Evolutionary conservation across 2,888 invertebrate genomes (phyloP).

Genomic region (Phrixothrix hirtus): DNA sequence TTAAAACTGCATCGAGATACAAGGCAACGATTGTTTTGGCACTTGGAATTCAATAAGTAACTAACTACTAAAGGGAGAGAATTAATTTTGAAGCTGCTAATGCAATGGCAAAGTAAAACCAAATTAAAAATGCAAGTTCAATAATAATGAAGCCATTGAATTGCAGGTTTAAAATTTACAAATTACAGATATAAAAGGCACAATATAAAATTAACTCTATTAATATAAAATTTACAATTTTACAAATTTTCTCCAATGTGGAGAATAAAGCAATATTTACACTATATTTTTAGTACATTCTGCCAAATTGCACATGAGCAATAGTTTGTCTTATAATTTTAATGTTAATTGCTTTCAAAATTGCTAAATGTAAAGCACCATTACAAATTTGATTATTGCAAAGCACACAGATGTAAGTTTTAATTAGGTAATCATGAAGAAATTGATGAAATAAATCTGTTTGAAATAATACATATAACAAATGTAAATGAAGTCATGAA

Average conservation of each 20-base stretch:
- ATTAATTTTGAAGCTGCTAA: too few species aligned
- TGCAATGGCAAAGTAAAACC: too few species aligned
- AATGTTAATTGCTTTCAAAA: neutral
- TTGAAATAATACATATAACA: too few species aligned
- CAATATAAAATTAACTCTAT: too few species aligned
- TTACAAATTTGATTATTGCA: neutral
- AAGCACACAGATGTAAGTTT: too few species aligned
- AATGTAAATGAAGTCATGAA: too few species aligned
- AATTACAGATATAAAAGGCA: too few species aligned
- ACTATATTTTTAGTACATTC: conserved; percentile 20
- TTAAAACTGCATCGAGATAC: conserved; percentile 6
- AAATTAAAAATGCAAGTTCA: too few species aligned
- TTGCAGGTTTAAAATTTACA: too few species aligned
- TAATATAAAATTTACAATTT: conserved; percentile 29
- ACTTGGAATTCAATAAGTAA: conserved; percentile 45
- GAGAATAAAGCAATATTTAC: conserved; percentile 35
- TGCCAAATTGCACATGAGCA: conserved; percentile 21
- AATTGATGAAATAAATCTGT: too few species aligned
- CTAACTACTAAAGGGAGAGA: too few species aligned
- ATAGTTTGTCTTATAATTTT: neutral
- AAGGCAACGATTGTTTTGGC: conserved; percentile 40
- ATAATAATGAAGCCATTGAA: too few species aligned
- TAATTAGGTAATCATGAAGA: neutral
- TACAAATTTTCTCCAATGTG: conserved; percentile 41
- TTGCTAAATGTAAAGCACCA: conserved; percentile 3